Base-by-base conservation (phyloP, 30 jellyfish, hydroid and myxozoan species). In the Nemopilema nomurai region DNA sequence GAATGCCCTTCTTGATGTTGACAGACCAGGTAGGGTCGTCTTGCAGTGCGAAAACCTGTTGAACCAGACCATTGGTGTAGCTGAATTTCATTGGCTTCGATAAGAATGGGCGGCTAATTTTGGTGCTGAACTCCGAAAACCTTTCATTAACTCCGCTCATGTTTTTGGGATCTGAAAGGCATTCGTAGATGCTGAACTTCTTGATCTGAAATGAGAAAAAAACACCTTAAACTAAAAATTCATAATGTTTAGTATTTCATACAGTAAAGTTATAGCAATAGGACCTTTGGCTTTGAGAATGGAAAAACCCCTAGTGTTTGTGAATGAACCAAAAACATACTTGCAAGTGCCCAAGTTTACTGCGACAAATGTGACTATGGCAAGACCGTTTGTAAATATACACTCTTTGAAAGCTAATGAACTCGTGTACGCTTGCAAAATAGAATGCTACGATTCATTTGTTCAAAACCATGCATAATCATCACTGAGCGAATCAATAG, bases 11-110 rank as follows among this genome's bases (percentile, higher is more conserved):
- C 84, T 88, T 88, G 74, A 77, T 79, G 33, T 80, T 88, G 70
- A 88, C 96, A 52, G 96, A 88, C 90, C 91, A 88, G 33, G 49
- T 71, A 4, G 88, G 96, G 52, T 88, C 96, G 22, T 88, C 91
- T 24, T 65, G 57, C 7, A 20, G 91, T 27, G 89, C 85, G 29
- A 69, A 80, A 57, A 88, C 83, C 63, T 71, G 76, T 50, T 79
- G 81, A 0, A 88, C 96, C 28, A 88, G 82, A 31, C 96, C 96
- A n/a, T 80, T 62, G 23, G 81, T 33, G 87, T 88, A 80, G 23
- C 51, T 84, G 78, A 88, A 88, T 66, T 69, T 74, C 66, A 88
- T 78, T 49, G 88, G 91, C 79, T 74, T 88, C 87, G n/a, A 57
- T 83, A 88, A 33, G 69, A 28, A 26, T 13, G 71, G 81, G 74